phyloP scores from a whole-genome alignment of 2,797 vertebrate genomes.

The Gymnothorax javanicus region DNA sequence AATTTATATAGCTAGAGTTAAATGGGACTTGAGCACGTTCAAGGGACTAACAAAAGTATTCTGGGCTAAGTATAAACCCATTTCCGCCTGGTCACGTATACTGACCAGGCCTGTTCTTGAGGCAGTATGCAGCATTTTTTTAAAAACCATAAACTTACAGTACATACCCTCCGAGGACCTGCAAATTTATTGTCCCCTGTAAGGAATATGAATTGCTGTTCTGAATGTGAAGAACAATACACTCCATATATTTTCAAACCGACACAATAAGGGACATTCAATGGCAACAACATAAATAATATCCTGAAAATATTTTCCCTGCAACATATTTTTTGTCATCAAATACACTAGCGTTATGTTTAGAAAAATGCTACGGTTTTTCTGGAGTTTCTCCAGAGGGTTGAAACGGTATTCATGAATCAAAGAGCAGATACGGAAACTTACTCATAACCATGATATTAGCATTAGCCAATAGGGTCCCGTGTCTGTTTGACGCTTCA shows the following conservation, averaged over 20 bases:
- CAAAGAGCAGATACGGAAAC: slow-evolving; percentile 43
- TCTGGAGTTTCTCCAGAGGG: neutral
- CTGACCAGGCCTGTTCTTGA: neutral
- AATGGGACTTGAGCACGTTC: neutral
- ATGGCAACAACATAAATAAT: neutral
- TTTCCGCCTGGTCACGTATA: neutral
- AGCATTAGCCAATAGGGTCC: slow-evolving; percentile 84
- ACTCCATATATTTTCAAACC: neutral
- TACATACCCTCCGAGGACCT: neutral
- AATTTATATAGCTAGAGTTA: neutral
- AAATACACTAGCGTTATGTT: neutral
- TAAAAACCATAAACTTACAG: neutral
- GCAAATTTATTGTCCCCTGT: neutral
- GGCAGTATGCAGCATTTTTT: neutral
- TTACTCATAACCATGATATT: slow-evolving; percentile 91
- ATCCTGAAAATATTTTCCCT: neutral
- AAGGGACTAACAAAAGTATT: neutral
- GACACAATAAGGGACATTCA: neutral
- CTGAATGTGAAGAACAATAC: neutral
- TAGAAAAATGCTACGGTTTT: neutral
- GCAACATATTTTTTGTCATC: neutral
- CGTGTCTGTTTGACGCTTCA: slow-evolving; percentile 87
- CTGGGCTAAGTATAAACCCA: neutral
- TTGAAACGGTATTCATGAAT: neutral
- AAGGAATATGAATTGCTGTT: neutral